Evolutionary conservation across 37 sponge, comb jelly and placozoan genomes (phyloP).

Genomic region (Aphrocallistes beatrix): DNA sequence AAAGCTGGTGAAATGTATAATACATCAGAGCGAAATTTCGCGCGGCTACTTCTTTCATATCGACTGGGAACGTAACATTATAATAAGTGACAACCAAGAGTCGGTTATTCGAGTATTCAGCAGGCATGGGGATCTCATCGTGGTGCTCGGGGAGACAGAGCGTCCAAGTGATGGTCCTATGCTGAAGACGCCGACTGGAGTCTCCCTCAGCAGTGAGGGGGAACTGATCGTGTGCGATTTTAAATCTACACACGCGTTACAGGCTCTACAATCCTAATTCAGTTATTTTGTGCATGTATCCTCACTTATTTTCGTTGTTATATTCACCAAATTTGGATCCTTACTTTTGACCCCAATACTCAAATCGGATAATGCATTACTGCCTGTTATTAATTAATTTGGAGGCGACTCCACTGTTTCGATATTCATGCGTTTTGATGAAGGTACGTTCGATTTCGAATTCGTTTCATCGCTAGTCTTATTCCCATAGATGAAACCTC

Average conservation of each 20-base stretch:
- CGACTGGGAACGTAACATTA: background rate
- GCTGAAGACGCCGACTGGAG: background rate
- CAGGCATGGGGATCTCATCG: background rate
- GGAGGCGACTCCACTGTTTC: too few species aligned
- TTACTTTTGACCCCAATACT: too few species aligned
- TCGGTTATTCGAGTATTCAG: background rate
- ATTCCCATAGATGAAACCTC: background rate
- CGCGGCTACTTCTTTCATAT: background rate
- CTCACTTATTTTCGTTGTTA: background rate
- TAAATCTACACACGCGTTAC: background rate
- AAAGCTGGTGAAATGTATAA: background rate
- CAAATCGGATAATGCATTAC: too few species aligned
- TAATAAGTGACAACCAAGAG: background rate
- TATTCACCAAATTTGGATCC: too few species aligned
- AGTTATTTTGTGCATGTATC: background rate
- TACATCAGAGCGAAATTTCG: slow-evolving; percentile 2
- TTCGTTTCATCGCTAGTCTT: too few species aligned
- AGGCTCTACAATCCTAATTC: background rate
- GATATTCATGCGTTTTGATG: too few species aligned
- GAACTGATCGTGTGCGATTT: background rate
- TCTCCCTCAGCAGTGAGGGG: background rate
- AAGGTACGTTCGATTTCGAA: background rate
- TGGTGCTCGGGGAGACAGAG: background rate
- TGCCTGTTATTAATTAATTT: too few species aligned
- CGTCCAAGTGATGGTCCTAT: background rate